Base-by-base conservation (phyloP, 2,888 invertebrate species). In the Stenodera caucasica region DNA sequence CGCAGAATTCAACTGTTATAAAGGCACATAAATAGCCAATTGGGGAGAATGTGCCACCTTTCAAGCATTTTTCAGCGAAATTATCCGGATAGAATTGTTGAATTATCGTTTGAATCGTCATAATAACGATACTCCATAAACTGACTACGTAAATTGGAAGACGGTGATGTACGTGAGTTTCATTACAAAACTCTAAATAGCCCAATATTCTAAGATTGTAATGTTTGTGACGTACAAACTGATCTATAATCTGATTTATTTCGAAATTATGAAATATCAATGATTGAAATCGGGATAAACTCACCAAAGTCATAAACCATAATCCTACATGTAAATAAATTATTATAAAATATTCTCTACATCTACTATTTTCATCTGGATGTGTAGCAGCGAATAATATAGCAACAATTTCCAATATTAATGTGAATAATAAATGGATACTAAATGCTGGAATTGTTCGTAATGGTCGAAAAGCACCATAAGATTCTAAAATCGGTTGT, bases 111-210 rank as follows among this genome's bases (percentile, higher is more conserved):
- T 85, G 83, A 1, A 85, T 75, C 29, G 85, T 77, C 54, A 88
- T 72, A 29, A 88, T 75, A 37, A 80, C 77, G 0, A 83, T 84
- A 79, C 82, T 88, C 88, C 82, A 88, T 15, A 88, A 74, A 7
- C 88, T 88, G 0, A 86, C 84, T 18, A 88, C 78, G 68, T 86
- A 85, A 45, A 88, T 77, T 0, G 89, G 88, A 14, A 87, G 78
- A 57, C 85, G 82, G 68, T 86, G 84, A 55, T 85, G 85, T 58
- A 82, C 80, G 67, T 83, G 82, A 0, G 85, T 87, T 8, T 84
- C 82, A 60, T 87, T 85, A 75, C 88, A 86, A 73, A 89, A 89
- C 55, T 89, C 88, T 60, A 89, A 81, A 71, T 89, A 89, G 2
- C 90, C 89, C 71, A 84, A 84, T 63, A 88, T 80, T 59, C 88